Base-by-base conservation (phyloP, 2,888 invertebrate genomes). In the Agapostemon virescens region DNA sequence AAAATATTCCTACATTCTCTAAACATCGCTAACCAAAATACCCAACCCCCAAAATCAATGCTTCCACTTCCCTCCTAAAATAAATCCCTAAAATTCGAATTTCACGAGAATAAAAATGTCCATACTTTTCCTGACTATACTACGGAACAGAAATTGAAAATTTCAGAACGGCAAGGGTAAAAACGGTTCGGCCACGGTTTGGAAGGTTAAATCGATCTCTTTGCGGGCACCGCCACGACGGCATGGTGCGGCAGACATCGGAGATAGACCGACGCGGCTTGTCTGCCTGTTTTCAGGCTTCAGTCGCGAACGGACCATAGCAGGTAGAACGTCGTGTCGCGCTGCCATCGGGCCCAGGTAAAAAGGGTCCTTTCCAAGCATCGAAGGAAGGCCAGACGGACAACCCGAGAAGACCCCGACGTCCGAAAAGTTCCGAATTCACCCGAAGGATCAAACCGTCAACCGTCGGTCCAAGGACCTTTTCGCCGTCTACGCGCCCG, bases 261-360 rank as follows among this genome's bases (percentile, higher is more conserved):
- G 40, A 74, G 78, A 79, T 71, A 79, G 77, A 61, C 55, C 52
- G 67, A 49, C 52, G 30, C 55, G 49, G 58, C 13, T 30, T 69
- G 66, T 1, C 63, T 49, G 49, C 49, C 49, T 49, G 63, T 72
- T 69, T 69, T 30, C 52, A 64, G 69, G 58, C 26, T 74, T 85
- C 63, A 89, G 89, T 89, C 81, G 87, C 81, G 86, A 84, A 84
- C 78, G 83, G 84, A 81, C 85, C 84, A 85, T 66, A 85, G 88
- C 80, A 86, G 76, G 73, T 80, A 82, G 58, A 74, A 81, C 81
- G 80, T 73, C 81, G 69, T 55, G 66, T 40, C 45, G 11, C 17
- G 73, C 49, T 76, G 45, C 49, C 63, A 67, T 26, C 52, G 77
- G 83, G 38, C 64, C 73, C 71, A 69, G n/a, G 49, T n/a, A n/a